A percentile compares a stretch with the other conserved stretches of the same genome.
phyloP scores from a whole-genome alignment of 2,113 vertebrate genomes.

The Myodes glareolus region DNA sequence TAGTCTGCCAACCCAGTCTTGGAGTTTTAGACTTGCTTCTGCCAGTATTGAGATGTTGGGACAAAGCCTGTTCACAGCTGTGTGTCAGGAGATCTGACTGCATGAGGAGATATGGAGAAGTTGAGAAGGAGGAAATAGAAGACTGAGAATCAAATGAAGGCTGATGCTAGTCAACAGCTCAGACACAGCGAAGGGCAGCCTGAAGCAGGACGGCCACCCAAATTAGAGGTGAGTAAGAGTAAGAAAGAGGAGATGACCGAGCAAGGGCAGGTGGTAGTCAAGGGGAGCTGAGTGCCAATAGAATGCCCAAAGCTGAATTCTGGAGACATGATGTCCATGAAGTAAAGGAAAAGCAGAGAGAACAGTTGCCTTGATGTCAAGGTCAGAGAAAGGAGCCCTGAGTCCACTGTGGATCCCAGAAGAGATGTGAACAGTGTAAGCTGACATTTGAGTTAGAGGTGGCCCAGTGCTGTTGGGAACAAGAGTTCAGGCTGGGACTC shows the following conservation, averaged over 20 bases:
- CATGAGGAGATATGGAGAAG: background rate
- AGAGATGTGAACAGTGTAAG: background rate
- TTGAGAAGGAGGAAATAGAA: background rate
- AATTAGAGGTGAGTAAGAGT: background rate
- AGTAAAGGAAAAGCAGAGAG: background rate
- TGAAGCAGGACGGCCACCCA: too few species aligned
- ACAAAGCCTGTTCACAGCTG: background rate
- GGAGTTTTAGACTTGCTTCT: background rate
- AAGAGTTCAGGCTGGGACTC: background rate
- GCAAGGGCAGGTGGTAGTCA: background rate
- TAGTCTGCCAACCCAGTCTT: fast-evolving
- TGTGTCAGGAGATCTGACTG: background rate
- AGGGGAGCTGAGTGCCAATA: background rate
- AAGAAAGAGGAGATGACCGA: background rate
- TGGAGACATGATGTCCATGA: background rate
- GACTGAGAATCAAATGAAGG: background rate
- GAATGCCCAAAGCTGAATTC: too few species aligned
- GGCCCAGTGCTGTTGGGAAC: background rate
- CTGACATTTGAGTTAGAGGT: background rate
- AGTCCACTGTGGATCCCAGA: background rate
- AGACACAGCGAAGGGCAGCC: fast-evolving
- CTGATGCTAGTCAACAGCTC: background rate
- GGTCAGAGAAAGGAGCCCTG: background rate
- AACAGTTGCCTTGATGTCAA: background rate
- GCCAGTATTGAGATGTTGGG: background rate